Conservation (phyloP, 2,113 vertebrate species). For the Boulengeromyrus knoepffleri region DNA sequence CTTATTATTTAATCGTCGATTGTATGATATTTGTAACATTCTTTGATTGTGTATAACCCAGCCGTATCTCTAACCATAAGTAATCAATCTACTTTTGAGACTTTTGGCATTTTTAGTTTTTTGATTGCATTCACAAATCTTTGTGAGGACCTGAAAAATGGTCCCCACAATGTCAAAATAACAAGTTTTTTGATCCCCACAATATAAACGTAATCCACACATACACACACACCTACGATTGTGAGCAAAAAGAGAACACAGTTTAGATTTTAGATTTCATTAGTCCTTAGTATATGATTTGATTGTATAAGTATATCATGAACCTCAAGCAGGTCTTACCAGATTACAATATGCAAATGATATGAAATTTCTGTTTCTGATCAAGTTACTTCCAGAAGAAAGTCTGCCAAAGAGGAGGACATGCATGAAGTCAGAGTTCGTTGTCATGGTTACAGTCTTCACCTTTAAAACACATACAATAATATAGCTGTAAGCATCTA, state of each 20-base stretch:
- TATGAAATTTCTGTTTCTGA: not conserved
- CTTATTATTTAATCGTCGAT: not conserved
- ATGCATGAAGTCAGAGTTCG: not conserved
- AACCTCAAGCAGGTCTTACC: not conserved
- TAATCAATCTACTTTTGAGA: not conserved
- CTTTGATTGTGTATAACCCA: not conserved
- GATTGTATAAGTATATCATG: not conserved
- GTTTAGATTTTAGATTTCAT: not conserved
- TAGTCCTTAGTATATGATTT: not conserved
- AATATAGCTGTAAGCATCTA: not conserved
- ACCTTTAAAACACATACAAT: not conserved
- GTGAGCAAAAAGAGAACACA: not conserved
- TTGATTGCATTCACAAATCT: too few relatives aligned
- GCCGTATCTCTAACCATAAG: too few relatives aligned
- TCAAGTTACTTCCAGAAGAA: not conserved
- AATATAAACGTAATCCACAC: too few relatives aligned
- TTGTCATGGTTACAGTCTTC: not conserved
- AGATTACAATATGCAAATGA: not conserved
- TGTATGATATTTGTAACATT: not conserved
- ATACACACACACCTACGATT: not conserved
- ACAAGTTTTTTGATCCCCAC: too few relatives aligned
- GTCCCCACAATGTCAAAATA: too few relatives aligned
- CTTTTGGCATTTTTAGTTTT: too few relatives aligned
- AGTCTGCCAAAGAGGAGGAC: not conserved
- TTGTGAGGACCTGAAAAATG: too few relatives aligned